phyloP scores from a whole-genome alignment of 2,797 vertebrate species.

The Emydoidea blandingii region DNA sequence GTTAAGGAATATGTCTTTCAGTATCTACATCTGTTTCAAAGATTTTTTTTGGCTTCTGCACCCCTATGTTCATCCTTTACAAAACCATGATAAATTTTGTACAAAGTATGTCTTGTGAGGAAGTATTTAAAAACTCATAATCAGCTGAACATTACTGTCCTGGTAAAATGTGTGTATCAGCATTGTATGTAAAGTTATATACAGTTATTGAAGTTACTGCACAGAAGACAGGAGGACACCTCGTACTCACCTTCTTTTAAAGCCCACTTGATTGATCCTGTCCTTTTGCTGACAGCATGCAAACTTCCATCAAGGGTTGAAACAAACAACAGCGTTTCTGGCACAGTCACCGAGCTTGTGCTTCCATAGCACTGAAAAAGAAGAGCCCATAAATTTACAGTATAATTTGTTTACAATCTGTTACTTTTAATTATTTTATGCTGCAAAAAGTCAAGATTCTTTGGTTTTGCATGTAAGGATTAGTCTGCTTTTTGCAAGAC shows the following conservation, averaged over 20 bases:
- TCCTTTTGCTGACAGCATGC: conserved; percentile 96
- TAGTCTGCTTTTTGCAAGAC: not conserved
- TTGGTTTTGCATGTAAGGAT: not conserved
- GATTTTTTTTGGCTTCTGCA: not conserved
- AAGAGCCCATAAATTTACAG: not conserved
- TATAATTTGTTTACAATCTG: not conserved
- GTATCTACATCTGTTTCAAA: not conserved
- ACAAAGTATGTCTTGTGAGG: not conserved
- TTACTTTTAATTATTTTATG: not conserved
- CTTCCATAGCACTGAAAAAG: conserved; percentile 82
- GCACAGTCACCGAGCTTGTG: conserved; percentile 90
- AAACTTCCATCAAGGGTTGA: conserved; percentile 97
- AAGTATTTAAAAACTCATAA: not conserved
- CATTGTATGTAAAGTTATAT: not conserved
- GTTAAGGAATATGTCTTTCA: not conserved
- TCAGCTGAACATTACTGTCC: not conserved
- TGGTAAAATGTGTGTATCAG: not conserved
- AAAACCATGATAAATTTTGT: not conserved
- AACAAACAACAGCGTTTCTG: conserved; percentile 95
- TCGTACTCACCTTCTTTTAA: conserved; percentile 94
- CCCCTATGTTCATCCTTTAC: not conserved
- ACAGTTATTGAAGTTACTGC: not conserved
- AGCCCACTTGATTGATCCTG: conserved; percentile 96
- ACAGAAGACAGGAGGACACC: not conserved
- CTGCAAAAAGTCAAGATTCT: not conserved